A percentile compares a stretch with the other conserved stretches of the same genome.
Conservation (phyloP, 2,113 vertebrate species). For the Prinia subflava region DNA sequence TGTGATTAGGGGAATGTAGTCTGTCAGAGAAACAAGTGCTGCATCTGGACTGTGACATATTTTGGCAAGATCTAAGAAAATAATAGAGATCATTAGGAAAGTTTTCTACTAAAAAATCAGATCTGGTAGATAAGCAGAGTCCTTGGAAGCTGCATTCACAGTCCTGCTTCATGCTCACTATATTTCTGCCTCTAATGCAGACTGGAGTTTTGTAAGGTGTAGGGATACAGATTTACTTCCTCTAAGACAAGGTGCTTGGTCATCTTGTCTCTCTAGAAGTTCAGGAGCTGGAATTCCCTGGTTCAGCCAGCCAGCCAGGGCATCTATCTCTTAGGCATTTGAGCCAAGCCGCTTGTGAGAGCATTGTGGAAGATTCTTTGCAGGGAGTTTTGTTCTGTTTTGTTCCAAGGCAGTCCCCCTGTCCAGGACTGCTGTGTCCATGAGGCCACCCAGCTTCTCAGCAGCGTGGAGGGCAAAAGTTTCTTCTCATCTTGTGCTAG, state of each 20-base stretch:
- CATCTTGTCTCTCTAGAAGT: not conserved
- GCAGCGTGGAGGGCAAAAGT: not conserved
- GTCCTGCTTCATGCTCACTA: not conserved
- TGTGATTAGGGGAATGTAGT: not conserved
- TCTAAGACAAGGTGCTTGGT: not conserved
- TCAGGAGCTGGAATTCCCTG: not conserved
- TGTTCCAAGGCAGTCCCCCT: not conserved
- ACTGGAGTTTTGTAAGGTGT: not conserved
- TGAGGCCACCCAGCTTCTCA: not conserved
- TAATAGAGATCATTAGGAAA: not conserved
- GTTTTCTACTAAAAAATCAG: not conserved
- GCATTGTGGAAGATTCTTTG: not conserved
- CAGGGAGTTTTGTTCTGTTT: not conserved
- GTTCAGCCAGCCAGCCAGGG: not conserved
- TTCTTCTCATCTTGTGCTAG: not conserved
- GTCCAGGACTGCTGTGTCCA: not conserved
- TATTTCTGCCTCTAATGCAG: not conserved
- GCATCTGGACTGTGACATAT: not conserved
- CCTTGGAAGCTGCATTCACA: not conserved
- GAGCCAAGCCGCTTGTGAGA: not conserved
- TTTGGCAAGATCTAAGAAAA: not conserved
- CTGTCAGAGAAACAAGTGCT: not conserved
- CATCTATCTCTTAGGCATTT: not conserved
- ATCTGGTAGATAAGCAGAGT: not conserved
- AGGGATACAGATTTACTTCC: not conserved